Percentiles rank a stretch among this genome's conserved stretches.
These are phyloP conservation scores for Trematomus bernacchii DNA, from an alignment of 2,797 vertebrate genomes.

Conservation along the genomic window DNA sequence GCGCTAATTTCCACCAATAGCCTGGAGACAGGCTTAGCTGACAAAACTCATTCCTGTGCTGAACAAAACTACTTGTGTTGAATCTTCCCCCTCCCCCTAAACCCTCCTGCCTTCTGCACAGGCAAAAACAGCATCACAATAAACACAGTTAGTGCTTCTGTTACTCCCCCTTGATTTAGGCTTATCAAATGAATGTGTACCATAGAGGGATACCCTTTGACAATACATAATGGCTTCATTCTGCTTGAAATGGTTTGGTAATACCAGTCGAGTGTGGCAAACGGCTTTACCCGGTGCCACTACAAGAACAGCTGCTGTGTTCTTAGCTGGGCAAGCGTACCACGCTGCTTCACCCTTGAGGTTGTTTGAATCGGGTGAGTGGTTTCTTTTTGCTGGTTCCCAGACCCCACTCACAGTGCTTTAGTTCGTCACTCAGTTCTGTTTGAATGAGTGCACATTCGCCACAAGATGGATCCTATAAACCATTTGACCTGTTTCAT, in stretches of 20 bases:
- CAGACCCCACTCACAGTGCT: conserved; percentile 78
- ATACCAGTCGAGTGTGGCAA: conserved; percentile 85
- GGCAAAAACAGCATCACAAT: conserved; percentile 82
- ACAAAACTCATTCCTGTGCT: conserved; percentile 87
- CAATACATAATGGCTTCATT: conserved; percentile 84
- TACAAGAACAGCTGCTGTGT: conserved; percentile 84
- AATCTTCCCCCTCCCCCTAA: conserved; percentile 76
- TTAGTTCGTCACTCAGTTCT: conserved; percentile 76
- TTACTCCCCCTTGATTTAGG: conserved; percentile 81
- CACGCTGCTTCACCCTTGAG: conserved; percentile 81
- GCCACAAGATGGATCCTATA: conserved; percentile 81
- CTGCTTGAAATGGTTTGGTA: conserved; percentile 84
- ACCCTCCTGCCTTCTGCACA: conserved; percentile 76
- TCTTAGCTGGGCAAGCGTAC: conserved; percentile 77
- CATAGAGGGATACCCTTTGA: conserved; percentile 84
- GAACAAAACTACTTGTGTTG: conserved; percentile 85
- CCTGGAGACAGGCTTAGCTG: conserved; percentile 88
- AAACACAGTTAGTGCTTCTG: conserved; percentile 85
- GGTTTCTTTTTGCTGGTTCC: conserved; percentile 82
- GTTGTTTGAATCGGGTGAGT: conserved; percentile 84
- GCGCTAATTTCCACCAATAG: conserved; percentile 88
- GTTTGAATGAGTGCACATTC: conserved; percentile 83
- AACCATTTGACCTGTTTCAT: conserved; percentile 85
- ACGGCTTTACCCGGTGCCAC: conserved; percentile 81
- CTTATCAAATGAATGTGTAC: conserved; percentile 86